phyloP scores from a whole-genome alignment of 2,888 invertebrate genomes.

The Mimumesa dahlbomi region DNA sequence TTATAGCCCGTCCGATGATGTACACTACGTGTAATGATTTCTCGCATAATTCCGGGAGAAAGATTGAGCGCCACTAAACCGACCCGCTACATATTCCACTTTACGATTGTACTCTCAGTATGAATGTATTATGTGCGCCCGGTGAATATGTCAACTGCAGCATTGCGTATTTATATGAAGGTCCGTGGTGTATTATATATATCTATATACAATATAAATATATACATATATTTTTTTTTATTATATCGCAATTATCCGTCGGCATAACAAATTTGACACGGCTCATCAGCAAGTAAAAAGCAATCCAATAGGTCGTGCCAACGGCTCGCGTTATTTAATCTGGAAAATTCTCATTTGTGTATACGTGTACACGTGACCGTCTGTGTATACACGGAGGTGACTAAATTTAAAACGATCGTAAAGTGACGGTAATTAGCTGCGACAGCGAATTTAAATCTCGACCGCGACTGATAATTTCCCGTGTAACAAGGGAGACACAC shows the following conservation, averaged over 20 bases:
- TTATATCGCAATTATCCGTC: conserved; percentile 38
- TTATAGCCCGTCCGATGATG: not conserved
- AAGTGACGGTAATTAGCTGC: not conserved
- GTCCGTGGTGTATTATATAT: too few species aligned
- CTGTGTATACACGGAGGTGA: not conserved
- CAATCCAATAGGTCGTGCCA: conserved; percentile 14
- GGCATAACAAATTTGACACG: conserved; percentile 28
- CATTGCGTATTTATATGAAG: conserved; percentile 65
- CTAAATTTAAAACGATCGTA: not conserved
- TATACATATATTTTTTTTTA: conserved; percentile 61
- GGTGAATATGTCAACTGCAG: conserved; percentile 78
- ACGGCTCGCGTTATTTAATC: conserved; percentile 21
- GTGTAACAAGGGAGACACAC: not conserved
- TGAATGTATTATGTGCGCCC: conserved; percentile 76
- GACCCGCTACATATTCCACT: conserved; percentile 70
- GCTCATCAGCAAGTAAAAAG: not conserved
- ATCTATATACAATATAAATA: too few species aligned
- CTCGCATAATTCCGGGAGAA: too few species aligned
- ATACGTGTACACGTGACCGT: not conserved
- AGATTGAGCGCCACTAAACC: conserved; percentile 70
- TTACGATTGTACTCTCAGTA: conserved; percentile 57
- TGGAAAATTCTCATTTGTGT: not conserved
- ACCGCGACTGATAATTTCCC: not conserved
- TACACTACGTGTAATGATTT: too few species aligned
- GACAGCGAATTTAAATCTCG: not conserved